Conservation (phyloP, 2,113 vertebrate genomes). For the Phylloscopus whistleri region DNA sequence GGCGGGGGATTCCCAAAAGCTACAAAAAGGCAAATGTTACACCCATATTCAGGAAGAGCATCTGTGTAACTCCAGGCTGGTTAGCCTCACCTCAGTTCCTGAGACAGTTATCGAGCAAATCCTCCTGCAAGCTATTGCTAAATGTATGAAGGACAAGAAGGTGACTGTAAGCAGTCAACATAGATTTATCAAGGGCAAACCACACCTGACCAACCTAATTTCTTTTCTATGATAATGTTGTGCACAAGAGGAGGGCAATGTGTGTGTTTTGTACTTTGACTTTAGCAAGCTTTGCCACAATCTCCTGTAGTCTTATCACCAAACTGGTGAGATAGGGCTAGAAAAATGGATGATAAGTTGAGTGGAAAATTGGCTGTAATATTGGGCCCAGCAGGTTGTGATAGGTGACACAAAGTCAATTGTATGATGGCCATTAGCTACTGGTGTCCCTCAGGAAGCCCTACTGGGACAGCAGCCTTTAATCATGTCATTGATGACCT, state of each 20-base stretch:
- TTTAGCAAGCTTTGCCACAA: neutral
- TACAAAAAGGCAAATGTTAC: neutral
- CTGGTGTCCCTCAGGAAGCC: neutral
- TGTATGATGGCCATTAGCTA: neutral
- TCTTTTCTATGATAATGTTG: neutral
- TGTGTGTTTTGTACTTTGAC: neutral
- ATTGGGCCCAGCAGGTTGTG: neutral
- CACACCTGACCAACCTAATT: neutral
- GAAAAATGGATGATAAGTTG: neutral
- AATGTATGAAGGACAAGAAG: neutral
- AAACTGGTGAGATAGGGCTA: neutral
- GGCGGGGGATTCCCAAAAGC: neutral
- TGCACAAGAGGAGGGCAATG: neutral
- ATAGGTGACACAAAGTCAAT: neutral
- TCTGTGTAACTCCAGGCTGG: neutral
- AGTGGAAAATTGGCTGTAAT: conserved; percentile 1
- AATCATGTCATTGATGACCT: neutral
- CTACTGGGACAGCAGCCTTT: neutral
- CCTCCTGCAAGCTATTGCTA: neutral
- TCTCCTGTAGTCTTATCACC: neutral
- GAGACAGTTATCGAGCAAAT: neutral
- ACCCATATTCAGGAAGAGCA: neutral
- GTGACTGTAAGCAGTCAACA: neutral
- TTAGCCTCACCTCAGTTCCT: neutral
- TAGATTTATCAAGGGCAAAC: neutral